Percentiles rank a stretch among this genome's conserved stretches.
These are phyloP conservation scores for Calcarius lapponicus DNA, from an alignment of 2,797 vertebrate genomes.

Conservation along the genomic window DNA sequence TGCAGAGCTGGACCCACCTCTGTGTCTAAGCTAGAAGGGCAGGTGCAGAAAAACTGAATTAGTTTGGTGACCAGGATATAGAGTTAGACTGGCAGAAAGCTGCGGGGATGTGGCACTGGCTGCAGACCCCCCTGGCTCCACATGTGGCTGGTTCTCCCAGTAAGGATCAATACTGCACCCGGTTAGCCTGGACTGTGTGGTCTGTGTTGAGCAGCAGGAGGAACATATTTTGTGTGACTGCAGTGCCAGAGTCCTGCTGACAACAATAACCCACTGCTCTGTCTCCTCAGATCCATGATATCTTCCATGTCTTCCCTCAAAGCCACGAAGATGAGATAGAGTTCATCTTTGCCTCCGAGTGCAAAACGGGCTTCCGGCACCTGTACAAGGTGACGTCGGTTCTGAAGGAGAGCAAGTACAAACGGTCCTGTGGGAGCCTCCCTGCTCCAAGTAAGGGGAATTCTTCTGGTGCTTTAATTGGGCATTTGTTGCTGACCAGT, in stretches of 20 bases:
- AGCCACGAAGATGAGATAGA: constrained; percentile 78
- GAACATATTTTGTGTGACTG: not conserved
- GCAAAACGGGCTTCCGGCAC: constrained; percentile 83
- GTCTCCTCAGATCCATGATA: constrained; percentile 80
- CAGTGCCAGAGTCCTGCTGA: not conserved
- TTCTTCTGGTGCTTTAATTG: not conserved
- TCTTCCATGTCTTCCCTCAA: constrained; percentile 83
- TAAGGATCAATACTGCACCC: not conserved
- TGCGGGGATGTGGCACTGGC: not conserved
- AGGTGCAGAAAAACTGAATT: not conserved
- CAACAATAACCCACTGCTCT: not conserved
- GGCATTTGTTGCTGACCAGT: not conserved
- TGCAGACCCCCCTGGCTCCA: not conserved
- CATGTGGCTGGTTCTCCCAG: not conserved
- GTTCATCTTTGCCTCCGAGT: constrained; percentile 84
- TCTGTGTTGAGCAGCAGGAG: not conserved
- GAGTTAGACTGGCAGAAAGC: not conserved
- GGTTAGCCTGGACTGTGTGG: not conserved
- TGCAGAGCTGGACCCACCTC: not conserved
- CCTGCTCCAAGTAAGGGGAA: constrained; percentile 75
- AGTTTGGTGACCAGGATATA: not conserved
- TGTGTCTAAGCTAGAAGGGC: not conserved
- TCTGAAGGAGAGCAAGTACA: constrained; percentile 80
- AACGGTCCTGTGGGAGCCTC: constrained; percentile 72
- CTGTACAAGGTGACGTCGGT: constrained; percentile 77